Conservation (phyloP, 2,113 vertebrate genomes). For the Cygnus atratus region DNA sequence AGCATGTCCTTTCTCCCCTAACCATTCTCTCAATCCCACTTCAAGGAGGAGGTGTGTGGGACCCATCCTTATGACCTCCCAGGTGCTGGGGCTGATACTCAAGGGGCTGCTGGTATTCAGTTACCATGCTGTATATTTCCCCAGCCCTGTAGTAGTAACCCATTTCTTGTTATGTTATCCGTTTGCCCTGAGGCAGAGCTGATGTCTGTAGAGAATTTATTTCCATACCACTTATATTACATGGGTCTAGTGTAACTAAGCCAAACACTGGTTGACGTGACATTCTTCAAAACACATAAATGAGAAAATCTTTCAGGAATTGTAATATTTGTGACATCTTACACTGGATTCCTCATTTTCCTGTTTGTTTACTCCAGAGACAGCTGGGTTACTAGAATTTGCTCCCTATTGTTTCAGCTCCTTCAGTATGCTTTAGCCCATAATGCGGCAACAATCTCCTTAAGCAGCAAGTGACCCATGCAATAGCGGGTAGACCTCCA, state of each 20-base stretch:
- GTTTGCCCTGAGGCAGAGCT: neutral
- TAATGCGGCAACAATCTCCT: neutral
- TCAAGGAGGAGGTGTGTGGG: neutral
- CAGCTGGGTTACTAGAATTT: neutral
- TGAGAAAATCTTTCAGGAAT: neutral
- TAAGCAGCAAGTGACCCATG: neutral
- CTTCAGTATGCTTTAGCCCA: neutral
- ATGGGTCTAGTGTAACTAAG: neutral
- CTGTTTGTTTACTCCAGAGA: neutral
- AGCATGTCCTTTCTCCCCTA: neutral
- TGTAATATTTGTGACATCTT: neutral
- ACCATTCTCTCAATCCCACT: neutral
- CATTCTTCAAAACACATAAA: neutral
- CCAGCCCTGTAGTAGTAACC: neutral
- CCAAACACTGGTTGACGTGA: neutral
- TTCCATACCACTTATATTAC: neutral
- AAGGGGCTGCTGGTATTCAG: neutral
- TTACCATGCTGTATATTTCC: neutral
- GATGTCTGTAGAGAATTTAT: neutral
- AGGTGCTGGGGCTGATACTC: neutral
- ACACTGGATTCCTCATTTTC: neutral
- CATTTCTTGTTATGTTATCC: neutral
- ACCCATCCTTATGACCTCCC: neutral
- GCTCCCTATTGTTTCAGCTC: neutral
- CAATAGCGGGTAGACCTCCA: neutral